These are phyloP conservation scores for Atherinomorus stipes DNA, from an alignment of 2,113 vertebrate genomes.

Conservation along the genomic window DNA sequence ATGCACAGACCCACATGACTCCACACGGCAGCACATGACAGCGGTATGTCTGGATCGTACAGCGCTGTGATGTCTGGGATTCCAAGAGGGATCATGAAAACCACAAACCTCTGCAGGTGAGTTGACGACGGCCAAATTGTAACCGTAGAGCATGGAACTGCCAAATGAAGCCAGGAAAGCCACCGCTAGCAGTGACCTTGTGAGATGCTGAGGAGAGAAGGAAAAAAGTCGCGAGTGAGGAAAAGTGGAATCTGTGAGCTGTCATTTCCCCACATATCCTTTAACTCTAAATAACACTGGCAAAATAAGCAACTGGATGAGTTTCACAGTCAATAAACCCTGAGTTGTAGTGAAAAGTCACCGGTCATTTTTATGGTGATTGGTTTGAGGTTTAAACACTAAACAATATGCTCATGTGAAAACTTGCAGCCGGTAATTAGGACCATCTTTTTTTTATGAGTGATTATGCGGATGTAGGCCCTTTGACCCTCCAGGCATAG, in stretches of 20 bases:
- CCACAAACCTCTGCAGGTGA: conserved; percentile 87
- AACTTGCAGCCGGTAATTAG: no score
- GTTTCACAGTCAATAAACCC: background rate
- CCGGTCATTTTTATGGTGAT: no score
- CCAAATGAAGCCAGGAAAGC: conserved; percentile 89
- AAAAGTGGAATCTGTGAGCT: background rate
- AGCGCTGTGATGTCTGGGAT: background rate
- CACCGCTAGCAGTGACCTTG: conserved; percentile 84
- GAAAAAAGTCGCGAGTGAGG: background rate
- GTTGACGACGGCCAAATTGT: conserved; percentile 92
- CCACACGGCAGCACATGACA: conserved; percentile 40
- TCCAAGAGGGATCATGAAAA: background rate
- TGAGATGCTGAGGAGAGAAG: conserved; percentile 81
- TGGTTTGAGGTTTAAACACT: background rate
- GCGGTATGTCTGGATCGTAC: background rate
- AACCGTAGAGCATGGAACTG: conserved; percentile 92
- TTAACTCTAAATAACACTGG: background rate
- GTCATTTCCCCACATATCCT: background rate
- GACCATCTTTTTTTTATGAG: background rate
- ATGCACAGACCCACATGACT: conserved; percentile 48
- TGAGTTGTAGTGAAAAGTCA: no score
- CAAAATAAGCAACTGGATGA: background rate
- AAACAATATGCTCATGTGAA: background rate
- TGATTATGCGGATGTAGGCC: background rate
- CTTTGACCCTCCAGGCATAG: background rate